phyloP scores from a whole-genome alignment of 2,113 vertebrate genomes.

The human (Homo sapiens) region GRCh38 chr2:127340501-127341000 shows the following conservation, averaged over 20 bases:
- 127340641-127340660: no score
- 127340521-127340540: no score
- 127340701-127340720: background rate
- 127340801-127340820: background rate
- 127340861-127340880: slow-evolving; percentile 2
- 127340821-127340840: background rate
- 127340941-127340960: background rate
- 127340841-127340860: background rate
- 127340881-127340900: background rate
- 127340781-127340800: background rate
- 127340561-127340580: no score
- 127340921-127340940: background rate
- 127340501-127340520: no score
- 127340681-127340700: background rate
- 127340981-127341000: no score
- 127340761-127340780: background rate
- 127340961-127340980: background rate
- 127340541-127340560: no score
- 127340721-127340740: background rate
- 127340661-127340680: background rate
- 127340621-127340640: no score
- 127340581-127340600: no score
- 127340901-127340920: background rate
- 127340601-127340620: no score
- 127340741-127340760: background rate